Base-by-base conservation (phyloP, 2,113 vertebrate species). In the Diadophis punctatus region DNA sequence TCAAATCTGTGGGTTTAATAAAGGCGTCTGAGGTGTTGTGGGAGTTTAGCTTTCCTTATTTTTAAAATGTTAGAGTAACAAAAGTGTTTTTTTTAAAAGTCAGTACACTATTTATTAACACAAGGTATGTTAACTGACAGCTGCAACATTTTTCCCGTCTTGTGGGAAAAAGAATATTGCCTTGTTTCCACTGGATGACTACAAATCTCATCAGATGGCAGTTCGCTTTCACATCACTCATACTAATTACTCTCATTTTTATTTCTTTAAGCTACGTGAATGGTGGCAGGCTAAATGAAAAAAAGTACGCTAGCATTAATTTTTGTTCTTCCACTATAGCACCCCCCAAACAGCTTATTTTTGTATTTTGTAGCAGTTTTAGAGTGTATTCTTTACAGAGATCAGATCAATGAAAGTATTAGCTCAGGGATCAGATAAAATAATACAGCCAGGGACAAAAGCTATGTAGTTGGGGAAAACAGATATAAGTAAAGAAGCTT, bases 401-500 rank as follows among this genome's bases (percentile, higher is more conserved):
- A 88, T 86, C 68, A 92, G 91, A 93, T 90, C 86, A 52, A 5
- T 3, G 11, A 85, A 88, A 94, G 86, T n/a, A 91, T 88, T 90
- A 93, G 34, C 95, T 94, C 39, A 74, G 80, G 51, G 18, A 91
- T 91, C 53, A 91, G n/a, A 53, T 95, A 84, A 95, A 94, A 93
- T 60, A 39, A 84, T 63, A n/a, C 34, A 9, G n/a, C n/a, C 87
- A 49, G 89, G 53, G 60, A 88, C 20, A 46, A 74, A 90, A 4
- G 39, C 16, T 53, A 39, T 5, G 51, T 30, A 25, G 49, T 84
- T 60, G 53, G 0, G 89, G 51, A 84, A 51, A 90, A 91, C 48
- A 0, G 1, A 20, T 80, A 43, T 34, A 89, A 46, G 25, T 89
- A 55, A 30, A 39, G 89, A 86, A 95, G 30, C 89, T 48, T 53